Evolutionary conservation across 1,140 invertebrate genomes (phyloP).

Genomic region (Meloidogyne chitwoodi): DNA sequence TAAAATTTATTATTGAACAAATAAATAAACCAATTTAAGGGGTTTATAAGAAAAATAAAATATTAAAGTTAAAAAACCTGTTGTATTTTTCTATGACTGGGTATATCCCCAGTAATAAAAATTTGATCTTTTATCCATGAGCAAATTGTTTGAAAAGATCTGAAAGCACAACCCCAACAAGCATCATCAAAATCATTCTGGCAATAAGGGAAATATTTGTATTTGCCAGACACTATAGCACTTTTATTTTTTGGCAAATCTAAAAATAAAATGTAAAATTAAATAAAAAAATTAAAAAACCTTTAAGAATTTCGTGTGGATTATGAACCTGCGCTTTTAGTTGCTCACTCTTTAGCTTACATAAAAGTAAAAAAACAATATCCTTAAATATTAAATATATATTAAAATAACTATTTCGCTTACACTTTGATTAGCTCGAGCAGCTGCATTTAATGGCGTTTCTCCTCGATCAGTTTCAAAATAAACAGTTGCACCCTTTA

Average conservation of each 20-base stretch:
- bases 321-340: too few relatives aligned
- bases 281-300: neutral
- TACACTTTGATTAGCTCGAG: slow-evolving; percentile 84
- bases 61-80: slow-evolving; percentile 69
- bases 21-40: too few relatives aligned
- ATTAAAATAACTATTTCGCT: neutral
- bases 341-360: too few relatives aligned
- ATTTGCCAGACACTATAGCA: slow-evolving; percentile 75
- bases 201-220: slow-evolving; percentile 93
- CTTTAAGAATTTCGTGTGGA: neutral
- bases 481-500: slow-evolving; percentile 81
- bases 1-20: slow-evolving; percentile 32
- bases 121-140: slow-evolving; percentile 71
- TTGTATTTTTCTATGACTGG: slow-evolving; percentile 83
- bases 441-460: slow-evolving; percentile 93
- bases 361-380: slow-evolving; percentile 88
- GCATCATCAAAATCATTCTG: slow-evolving; percentile 89
- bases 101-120: slow-evolving; percentile 60
- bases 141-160: slow-evolving; percentile 90
- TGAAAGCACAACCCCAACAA: slow-evolving; percentile 98
- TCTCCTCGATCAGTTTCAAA: slow-evolving; percentile 93
- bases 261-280: neutral
- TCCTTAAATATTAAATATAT: slow-evolving; percentile 63
- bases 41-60: too few relatives aligned
- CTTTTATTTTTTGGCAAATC: slow-evolving; percentile 17